Percentiles rank a stretch among this genome's conserved stretches.
Conservation (phyloP, 2,888 invertebrate genomes). For the Drosophila prostipennis region DNA sequence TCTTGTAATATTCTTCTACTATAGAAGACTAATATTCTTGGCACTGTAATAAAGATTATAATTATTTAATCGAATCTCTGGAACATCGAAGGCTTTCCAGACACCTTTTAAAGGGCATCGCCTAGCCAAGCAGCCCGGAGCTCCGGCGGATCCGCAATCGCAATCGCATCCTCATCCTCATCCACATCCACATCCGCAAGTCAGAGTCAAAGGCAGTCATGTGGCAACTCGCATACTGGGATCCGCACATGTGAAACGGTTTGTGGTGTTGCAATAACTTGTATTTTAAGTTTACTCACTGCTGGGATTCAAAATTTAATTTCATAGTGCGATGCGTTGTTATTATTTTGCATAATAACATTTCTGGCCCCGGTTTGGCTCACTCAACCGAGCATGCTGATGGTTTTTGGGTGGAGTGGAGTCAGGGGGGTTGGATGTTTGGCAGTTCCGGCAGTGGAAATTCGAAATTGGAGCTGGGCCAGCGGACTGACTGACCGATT, state of each 20-base stretch:
- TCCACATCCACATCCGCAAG: conserved; percentile 30
- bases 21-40: not conserved
- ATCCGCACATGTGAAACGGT: conserved; percentile 27
- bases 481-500: conserved; percentile 28
- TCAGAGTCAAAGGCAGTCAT: conserved; percentile 67
- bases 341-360: conserved; percentile 78
- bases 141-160: not conserved
- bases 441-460: not conserved
- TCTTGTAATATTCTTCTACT: no score
- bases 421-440: no score
- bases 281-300: conserved; percentile 78
- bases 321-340: conserved; percentile 79
- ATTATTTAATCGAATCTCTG: not conserved
- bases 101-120: conserved; percentile 6
- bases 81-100: not conserved
- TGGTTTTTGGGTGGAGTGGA: not conserved
- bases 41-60: not conserved
- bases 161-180: conserved; percentile 13
- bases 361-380: conserved; percentile 49
- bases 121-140: conserved; percentile 13
- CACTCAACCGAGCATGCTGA: conserved; percentile 1
- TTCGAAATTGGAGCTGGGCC: conserved; percentile 12
- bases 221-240: conserved; percentile 54
- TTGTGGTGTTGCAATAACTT: conserved; percentile 67
- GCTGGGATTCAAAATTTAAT: conserved; percentile 80